Evolutionary conservation across 2,888 invertebrate genomes (phyloP), one percentile per base, ranked within the genome.

Genomic region (Trisateles emortualis): DNA sequence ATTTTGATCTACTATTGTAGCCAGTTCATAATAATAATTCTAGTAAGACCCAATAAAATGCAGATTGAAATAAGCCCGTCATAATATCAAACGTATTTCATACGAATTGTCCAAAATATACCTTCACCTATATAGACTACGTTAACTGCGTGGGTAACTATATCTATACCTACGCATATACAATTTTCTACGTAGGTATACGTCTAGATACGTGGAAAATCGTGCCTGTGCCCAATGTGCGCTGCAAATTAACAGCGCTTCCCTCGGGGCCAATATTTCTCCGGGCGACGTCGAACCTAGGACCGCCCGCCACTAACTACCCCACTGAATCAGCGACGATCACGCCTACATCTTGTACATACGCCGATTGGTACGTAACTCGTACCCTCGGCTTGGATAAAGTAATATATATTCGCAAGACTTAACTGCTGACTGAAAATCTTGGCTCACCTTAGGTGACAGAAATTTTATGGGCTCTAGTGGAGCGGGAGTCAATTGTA

Each of bases 331-430:
- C 92, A 92, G 91, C 90, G 82, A 81, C 87, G 89, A 91, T 88
- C 91, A 91, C 92, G 92, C 92, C 92, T 92, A 90, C 92, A 89
- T 83, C 91, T 89, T 92, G 92, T 92, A 87, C 86, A 82, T 86
- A 87, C 87, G 83, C 81, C 90, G 90, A 92, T 92, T 92, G 91
- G 83, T 86, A 88, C 86, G 83, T 79, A 76, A 79, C 82, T 83
- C 84, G 78, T 83, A 84, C 87, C 87, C 84, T 83, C 82, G 79
- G 83, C 81, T 81, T 79, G 79, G 82, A 87, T 89, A 87, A 82
- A 88, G 84, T 83, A 84, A 88, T 88, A 87, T 88, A 83, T 83
- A 84, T 81, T 83, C 77, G 68, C 73, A 76, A 79, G 81, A 78
- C 77, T 82, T 82, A 81, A 84, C 78, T 84, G 87, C 86, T 86